Evolutionary conservation across 1,140 invertebrate genomes (phyloP).

Genomic region (Caenorhabditis brenneri): DNA sequence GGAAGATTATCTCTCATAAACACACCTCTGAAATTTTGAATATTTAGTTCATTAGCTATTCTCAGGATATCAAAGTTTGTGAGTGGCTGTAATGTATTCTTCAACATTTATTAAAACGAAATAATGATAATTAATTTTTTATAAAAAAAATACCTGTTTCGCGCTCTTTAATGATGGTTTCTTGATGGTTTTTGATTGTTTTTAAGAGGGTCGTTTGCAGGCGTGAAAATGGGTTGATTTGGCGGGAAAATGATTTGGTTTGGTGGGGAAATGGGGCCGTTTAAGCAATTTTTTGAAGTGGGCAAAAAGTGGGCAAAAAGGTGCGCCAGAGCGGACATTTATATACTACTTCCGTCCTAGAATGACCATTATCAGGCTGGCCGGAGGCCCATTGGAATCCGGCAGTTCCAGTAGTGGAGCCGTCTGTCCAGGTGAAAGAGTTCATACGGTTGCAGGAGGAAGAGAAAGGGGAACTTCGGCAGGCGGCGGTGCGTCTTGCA

Average conservation of each 20-base stretch:
- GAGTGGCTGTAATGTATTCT: conserved; percentile 47
- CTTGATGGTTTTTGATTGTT: no score
- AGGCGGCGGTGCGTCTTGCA: background rate
- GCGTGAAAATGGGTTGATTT: no score
- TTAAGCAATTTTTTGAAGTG: no score
- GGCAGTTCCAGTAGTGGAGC: background rate
- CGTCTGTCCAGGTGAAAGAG: background rate
- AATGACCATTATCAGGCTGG: background rate
- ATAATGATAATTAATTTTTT: no score
- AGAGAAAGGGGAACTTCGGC: background rate
- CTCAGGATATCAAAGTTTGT: conserved; percentile 50
- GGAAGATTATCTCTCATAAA: conserved; percentile 59
- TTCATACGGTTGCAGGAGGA: background rate
- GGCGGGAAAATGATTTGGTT: no score
- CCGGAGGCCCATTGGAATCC: background rate
- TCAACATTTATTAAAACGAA: background rate
- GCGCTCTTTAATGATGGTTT: no score
- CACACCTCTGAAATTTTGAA: conserved; percentile 44
- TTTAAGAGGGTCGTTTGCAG: no score
- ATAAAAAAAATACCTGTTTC: no score
- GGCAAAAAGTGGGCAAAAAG: no score
- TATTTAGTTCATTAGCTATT: conserved; percentile 9
- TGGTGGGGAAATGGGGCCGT: no score
- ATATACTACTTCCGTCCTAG: no score
- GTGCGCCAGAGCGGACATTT: no score